Conservation (phyloP, 2,888 invertebrate genomes). For the Phengaris arion region DNA sequence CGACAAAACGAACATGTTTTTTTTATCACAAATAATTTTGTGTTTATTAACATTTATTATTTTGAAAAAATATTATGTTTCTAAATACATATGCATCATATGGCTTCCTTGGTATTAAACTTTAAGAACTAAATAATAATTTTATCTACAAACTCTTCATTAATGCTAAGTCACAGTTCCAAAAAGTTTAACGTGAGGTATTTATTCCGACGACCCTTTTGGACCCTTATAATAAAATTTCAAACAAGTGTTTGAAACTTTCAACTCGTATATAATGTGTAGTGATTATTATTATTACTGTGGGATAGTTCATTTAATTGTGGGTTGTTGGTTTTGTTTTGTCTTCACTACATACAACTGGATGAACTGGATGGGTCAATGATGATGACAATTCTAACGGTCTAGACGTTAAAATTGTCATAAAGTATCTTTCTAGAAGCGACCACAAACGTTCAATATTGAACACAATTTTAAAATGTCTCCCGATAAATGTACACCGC, state of each 20-base stretch:
- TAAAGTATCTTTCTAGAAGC: too few species aligned
- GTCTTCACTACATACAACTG: not conserved
- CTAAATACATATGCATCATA: not conserved
- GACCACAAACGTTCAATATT: too few species aligned
- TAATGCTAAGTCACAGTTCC: constrained; percentile 2
- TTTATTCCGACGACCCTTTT: not conserved
- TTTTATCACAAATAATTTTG: not conserved
- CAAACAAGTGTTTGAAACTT: constrained; percentile 1
- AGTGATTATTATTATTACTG: not conserved
- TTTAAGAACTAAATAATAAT: not conserved
- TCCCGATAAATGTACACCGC: too few species aligned
- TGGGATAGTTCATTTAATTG: not conserved
- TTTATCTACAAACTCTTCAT: constrained; percentile 1
- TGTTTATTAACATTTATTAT: not conserved
- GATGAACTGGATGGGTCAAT: too few species aligned
- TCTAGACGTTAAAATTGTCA: not conserved
- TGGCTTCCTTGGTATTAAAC: not conserved
- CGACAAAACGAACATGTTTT: not conserved
- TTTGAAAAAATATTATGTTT: too few species aligned
- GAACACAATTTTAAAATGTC: too few species aligned
- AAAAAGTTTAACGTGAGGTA: constrained; percentile 1
- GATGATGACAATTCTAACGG: not conserved
- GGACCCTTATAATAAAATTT: not conserved
- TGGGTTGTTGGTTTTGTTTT: not conserved
- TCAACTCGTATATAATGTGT: not conserved